Evolutionary conservation across 1,140 invertebrate species (phyloP).

Genomic region (Sitobion miscanthi): DNA sequence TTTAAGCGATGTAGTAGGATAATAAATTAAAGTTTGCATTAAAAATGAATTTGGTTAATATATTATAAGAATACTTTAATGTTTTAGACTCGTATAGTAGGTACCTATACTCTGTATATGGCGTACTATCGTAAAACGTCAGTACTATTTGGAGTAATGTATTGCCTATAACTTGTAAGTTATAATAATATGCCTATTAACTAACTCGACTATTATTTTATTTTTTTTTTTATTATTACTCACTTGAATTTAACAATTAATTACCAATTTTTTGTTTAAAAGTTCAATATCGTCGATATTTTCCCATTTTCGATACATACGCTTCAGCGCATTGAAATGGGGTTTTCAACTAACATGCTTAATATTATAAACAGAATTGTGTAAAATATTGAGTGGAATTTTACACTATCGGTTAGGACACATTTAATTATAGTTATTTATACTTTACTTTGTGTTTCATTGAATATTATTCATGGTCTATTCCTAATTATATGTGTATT

Average conservation of each 20-base stretch:
- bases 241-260: neutral
- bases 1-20: neutral
- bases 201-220: neutral
- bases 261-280: neutral
- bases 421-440: neutral
- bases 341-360: neutral
- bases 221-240: neutral
- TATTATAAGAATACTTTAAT: slow-evolving; percentile 14
- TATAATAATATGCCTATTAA: neutral
- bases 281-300: neutral
- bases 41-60: neutral
- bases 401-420: neutral
- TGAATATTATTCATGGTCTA: neutral
- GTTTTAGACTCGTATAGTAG: neutral
- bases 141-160: neutral
- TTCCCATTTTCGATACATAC: neutral
- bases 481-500: neutral
- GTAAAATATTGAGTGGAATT: neutral
- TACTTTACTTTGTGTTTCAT: too few species aligned
- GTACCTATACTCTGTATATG: neutral
- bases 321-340: neutral
- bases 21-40: slow-evolving; percentile 15
- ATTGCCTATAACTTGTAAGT: neutral
- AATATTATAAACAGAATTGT: neutral
- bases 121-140: neutral